A percentile compares a stretch with the other conserved stretches of the same genome.
Evolutionary conservation across 53 echinoderm and acorn worm species (phyloP).

Genomic region (Luidia sarsii): DNA sequence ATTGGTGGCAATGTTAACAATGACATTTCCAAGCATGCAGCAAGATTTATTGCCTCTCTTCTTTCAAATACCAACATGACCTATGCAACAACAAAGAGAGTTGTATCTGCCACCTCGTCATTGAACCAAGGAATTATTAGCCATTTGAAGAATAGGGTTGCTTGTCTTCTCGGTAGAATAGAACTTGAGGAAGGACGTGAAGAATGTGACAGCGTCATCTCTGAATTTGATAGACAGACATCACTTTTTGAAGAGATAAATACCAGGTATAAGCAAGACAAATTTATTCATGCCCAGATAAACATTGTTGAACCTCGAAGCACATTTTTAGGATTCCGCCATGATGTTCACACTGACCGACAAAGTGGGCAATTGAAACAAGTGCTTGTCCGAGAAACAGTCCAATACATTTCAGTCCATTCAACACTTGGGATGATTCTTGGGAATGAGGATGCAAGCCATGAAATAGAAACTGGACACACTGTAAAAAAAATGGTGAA

Average conservation of each 20-base stretch:
- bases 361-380: background rate
- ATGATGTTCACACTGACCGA: background rate
- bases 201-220: background rate
- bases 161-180: background rate
- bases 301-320: background rate
- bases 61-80: no score
- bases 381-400: background rate
- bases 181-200: background rate
- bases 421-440: background rate
- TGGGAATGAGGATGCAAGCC: background rate
- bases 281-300: background rate
- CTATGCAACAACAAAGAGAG: no score
- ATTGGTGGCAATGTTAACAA: no score
- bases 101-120: background rate
- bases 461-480: background rate
- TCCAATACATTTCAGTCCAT: background rate
- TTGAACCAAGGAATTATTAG: background rate
- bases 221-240: background rate
- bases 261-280: background rate
- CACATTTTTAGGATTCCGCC: background rate
- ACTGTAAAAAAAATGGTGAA: no score
- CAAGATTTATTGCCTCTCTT: no score
- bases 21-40: no score
- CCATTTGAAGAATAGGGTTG: background rate
- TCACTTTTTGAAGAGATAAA: background rate